Evolutionary conservation across 2,113 vertebrate genomes (phyloP), one percentile per base, ranked within the genome.

Genomic region (Plestiodon gilberti): DNA sequence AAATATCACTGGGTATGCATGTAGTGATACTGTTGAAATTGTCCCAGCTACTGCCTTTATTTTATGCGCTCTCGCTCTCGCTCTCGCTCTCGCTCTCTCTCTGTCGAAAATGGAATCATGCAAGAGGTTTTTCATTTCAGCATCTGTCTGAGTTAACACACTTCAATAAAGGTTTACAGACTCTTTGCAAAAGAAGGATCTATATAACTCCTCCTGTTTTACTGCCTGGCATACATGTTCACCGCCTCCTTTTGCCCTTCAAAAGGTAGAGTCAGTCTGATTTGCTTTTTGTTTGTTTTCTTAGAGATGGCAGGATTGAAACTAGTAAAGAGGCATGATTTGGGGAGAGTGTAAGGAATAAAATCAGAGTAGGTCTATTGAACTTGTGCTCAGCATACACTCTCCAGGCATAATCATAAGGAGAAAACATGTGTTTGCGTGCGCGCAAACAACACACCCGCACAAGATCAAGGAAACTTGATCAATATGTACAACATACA

Each of bases 31-130:
- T 77, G 70, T 85, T 93, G 78, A 76, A 40, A 84, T 55, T 92
- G 33, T 81, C 89, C 75, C 33, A 82, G 87, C 86, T 90, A 82
- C 90, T 79, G 3, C 61, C 6, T 95, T 93, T 82, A 82, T 89
- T 94, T 95, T 93, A 88, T 93, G 89, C 59, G 14, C 40, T 86
- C 55, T 84, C 40, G 88, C 78, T 86, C 87, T 90, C n/a, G n/a
- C n/a, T n/a, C n/a, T n/a, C n/a, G n/a, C n/a, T n/a, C n/a, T n/a
- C n/a, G n/a, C n/a, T 87, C 89, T 43, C 57, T 89, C 48, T 75
- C 14, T 91, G 17, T 73, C 40, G 38, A 84, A 86, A 89, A 82
- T 90, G 90, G 95, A 93, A 93, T 78, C 87, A 78, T 84, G 35
- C 73, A 91, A 92, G 78, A 77, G 90, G 15, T 13, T 93, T 91